Percentiles rank a stretch among this genome's conserved stretches.
Conservation (phyloP, 2,113 vertebrate genomes). For the Gavia stellata region DNA sequence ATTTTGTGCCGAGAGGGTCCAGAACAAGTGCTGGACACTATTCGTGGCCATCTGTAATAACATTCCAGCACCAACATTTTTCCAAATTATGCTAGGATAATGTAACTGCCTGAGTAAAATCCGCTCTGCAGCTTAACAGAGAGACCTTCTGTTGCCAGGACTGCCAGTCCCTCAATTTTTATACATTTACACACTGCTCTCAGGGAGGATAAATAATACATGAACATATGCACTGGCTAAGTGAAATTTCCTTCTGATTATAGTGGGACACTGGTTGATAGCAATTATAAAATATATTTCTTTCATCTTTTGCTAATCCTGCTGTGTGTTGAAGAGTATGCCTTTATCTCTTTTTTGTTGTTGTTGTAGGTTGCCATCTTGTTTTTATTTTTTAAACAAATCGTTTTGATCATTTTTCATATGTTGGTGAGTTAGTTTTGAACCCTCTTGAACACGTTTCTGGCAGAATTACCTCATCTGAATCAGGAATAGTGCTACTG, state of each 20-base stretch:
- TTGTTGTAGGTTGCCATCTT: background rate
- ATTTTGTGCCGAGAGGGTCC: background rate
- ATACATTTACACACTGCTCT: conserved; percentile 25
- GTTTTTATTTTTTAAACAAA: background rate
- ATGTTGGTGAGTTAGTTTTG: background rate
- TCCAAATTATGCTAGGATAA: background rate
- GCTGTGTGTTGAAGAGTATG: background rate
- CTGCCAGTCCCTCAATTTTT: conserved; percentile 31
- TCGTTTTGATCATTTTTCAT: background rate
- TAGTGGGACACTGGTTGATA: background rate
- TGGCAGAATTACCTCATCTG: conserved; percentile 6
- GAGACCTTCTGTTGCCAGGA: conserved; percentile 39
- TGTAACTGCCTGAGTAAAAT: background rate
- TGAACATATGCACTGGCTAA: conserved; percentile 25
- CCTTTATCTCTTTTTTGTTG: background rate
- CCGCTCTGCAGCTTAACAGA: background rate
- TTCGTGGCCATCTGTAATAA: conserved; percentile 23
- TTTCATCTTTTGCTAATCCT: background rate
- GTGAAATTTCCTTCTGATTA: conserved; percentile 25
- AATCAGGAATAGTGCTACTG: conserved; percentile 12
- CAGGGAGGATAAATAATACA: conserved; percentile 47
- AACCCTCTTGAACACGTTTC: background rate
- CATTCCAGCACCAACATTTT: background rate
- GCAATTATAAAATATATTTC: background rate
- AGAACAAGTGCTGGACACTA: background rate